These are phyloP conservation scores for Platynereis dumerilii DNA, from an alignment of 2,888 invertebrate genomes.

Conservation along the genomic window DNA sequence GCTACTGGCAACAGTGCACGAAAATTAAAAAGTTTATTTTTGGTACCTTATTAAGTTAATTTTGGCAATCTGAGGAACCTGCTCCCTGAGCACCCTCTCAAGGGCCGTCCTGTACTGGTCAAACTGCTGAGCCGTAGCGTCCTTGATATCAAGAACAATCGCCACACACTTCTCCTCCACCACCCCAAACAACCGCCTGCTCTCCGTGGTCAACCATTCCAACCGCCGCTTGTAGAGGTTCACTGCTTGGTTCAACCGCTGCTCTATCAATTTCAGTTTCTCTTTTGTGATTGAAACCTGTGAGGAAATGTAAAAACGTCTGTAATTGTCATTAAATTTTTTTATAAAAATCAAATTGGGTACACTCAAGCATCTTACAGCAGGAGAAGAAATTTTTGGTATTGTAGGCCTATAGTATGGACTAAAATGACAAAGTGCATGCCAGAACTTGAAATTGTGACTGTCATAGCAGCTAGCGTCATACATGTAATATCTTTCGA, in stretches of 20 bases:
- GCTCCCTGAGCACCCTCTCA: conserved; percentile 57
- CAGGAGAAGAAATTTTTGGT: not conserved
- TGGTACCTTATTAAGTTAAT: conserved; percentile 63
- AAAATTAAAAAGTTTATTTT: no score
- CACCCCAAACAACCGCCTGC: conserved; percentile 61
- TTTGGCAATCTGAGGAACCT: conserved; percentile 55
- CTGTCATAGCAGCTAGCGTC: no score
- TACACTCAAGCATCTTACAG: not conserved
- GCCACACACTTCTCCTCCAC: conserved; percentile 57
- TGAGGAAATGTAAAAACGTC: no score
- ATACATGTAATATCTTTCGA: no score
- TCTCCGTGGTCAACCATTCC: conserved; percentile 62
- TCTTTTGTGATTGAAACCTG: conserved; percentile 56
- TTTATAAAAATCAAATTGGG: not conserved
- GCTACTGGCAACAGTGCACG: no score
- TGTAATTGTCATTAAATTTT: no score
- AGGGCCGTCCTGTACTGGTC: conserved; percentile 58
- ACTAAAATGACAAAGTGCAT: no score
- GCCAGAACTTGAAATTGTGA: no score
- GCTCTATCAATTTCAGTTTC: conserved; percentile 52
- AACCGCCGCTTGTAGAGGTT: conserved; percentile 55
- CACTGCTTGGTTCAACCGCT: conserved; percentile 52
- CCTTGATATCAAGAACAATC: conserved; percentile 59
- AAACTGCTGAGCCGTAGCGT: conserved; percentile 59
- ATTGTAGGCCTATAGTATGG: no score